These are phyloP conservation scores for Achroia grisella DNA, from an alignment of 1,140 invertebrate species.

Conservation along the genomic window DNA sequence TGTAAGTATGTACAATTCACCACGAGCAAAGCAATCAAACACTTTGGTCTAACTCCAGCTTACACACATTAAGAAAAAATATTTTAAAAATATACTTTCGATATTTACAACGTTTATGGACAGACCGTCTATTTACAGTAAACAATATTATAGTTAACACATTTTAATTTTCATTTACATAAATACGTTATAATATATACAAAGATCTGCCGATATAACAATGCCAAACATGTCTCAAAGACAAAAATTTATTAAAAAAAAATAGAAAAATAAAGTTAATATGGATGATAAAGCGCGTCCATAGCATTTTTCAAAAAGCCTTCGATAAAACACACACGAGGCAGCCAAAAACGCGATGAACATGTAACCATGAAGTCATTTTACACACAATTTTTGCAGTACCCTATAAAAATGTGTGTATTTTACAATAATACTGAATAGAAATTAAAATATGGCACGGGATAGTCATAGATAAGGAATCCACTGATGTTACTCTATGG, in stretches of 20 bases:
- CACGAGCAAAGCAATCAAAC: conserved; percentile 61
- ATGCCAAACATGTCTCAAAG: conserved; percentile 43
- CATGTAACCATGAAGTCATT: conserved; percentile 7
- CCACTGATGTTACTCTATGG: too few species aligned
- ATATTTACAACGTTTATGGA: conserved; percentile 2
- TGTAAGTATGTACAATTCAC: conserved; percentile 30
- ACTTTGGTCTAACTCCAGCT: conserved; percentile 75
- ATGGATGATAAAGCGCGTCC: conserved; percentile 17
- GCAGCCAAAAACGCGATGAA: conserved; percentile 60
- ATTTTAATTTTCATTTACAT: conserved; percentile 1
- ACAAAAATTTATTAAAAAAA: neutral
- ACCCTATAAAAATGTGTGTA: conserved; percentile 68
- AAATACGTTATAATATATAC: conserved; percentile 41
- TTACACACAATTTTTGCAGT: conserved; percentile 69
- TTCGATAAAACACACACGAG: conserved; percentile 39
- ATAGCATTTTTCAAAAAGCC: conserved; percentile 59
- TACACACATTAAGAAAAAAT: conserved; percentile 40
- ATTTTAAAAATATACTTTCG: conserved; percentile 13
- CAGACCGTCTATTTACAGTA: conserved; percentile 35
- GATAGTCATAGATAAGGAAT: too few species aligned
- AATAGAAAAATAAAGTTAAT: neutral
- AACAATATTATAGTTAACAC: conserved; percentile 10
- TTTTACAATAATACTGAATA: neutral
- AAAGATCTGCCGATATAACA: conserved; percentile 66
- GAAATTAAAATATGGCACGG: conserved; percentile 33